Evolutionary conservation across 2,113 vertebrate genomes (phyloP), one percentile per base, ranked within the genome.

Genomic region (Riparia riparia): DNA sequence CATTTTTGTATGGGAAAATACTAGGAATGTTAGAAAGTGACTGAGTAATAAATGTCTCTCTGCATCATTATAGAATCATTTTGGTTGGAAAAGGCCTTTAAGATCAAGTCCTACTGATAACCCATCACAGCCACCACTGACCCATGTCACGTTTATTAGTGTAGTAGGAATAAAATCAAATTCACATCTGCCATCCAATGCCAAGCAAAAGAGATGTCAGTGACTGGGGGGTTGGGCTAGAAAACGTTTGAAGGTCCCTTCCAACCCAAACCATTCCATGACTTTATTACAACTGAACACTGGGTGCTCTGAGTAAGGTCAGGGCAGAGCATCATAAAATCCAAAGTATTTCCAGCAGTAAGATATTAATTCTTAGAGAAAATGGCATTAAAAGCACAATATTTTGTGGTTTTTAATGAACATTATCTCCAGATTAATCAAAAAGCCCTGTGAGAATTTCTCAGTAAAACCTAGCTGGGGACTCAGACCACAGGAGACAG

Each of bases 231-330:
- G 3, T 8, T 39, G n/a, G 22, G n/a, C 39, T 37, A 39, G 45
- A 45, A 53, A 45, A 53, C 10, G 28, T 39, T 24, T 54, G n/a
- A 61, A 54, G n/a, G 18, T 28, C 15, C n/a, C 41, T 78, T 61
- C 41, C 39, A 29, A 54, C 12, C 10, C 39, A 19, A 61, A 53
- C 8, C 15, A 28, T 18, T 78, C 47, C 12, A 24, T 70, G 28
- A 28, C n/a, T 61, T 32, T 29, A 13, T 8, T 45, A 4, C 0
- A 0, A 19, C 26, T 42, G 47, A 82, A 45, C 12, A 16, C 15
- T 66, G 21, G 10, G 14, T 12, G 7, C 41, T 80, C n/a, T n/a
- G n/a, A 74, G 42, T 24, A 37, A 11, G 4, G 26, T 78, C 32
- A 85, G 29, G 41, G 21, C 17, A 64, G 19, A 50, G 6, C 5